Conservation (phyloP, 2,113 vertebrate species). For the Cryptoleucopteryx plumbea region DNA sequence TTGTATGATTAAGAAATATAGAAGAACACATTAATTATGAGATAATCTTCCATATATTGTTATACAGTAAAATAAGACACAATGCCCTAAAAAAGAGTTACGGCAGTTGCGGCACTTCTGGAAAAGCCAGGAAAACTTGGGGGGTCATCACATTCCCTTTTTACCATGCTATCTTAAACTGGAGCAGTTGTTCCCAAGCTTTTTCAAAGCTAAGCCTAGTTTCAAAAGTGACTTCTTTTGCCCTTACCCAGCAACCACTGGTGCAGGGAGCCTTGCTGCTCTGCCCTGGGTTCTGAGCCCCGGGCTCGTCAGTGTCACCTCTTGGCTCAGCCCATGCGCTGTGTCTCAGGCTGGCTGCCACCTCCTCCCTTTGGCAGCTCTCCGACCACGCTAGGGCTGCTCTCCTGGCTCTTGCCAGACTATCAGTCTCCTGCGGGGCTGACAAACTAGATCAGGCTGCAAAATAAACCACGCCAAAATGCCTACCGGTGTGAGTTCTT, state of each 20-base stretch:
- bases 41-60: not conserved
- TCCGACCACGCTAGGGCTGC: not conserved
- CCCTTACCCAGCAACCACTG: not conserved
- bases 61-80: not conserved
- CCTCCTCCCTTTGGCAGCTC: not conserved
- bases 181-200: not conserved
- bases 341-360: not conserved
- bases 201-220: not conserved
- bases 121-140: not conserved
- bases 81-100: not conserved
- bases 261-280: not conserved
- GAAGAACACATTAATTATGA: not conserved
- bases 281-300: not conserved
- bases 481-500: fast-evolving
- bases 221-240: not conserved
- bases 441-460: not conserved
- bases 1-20: not conserved
- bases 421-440: not conserved
- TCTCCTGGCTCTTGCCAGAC: not conserved
- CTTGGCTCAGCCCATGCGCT: not conserved
- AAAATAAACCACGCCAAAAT: not conserved
- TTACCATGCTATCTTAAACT: not conserved
- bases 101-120: not conserved
- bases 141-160: not conserved
- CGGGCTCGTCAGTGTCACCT: fast-evolving